Base-by-base conservation (phyloP, 2,888 invertebrate genomes). In the Bhutanitis thaidina region DNA sequence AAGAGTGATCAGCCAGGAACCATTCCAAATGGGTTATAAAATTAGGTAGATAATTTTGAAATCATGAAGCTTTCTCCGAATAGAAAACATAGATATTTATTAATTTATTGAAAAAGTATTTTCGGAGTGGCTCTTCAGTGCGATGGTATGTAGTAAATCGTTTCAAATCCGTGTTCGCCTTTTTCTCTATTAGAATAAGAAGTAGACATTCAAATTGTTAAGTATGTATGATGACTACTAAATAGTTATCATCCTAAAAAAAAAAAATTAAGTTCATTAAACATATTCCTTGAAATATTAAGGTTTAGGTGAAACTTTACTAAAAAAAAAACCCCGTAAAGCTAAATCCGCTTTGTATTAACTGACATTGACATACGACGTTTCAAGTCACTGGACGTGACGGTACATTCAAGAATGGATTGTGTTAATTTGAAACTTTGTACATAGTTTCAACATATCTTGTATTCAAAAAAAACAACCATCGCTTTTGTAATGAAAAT, bases 401-500 rank as follows among this genome's bases (percentile, higher is more conserved):
- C 29, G 41, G 46, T 46, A 41, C 51, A 50, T 54, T 55, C 47
- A 46, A 47, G 46, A 50, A 57, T 49, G 45, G 53, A 41, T 52
- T 54, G 49, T 49, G 56, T 55, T 52, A 52, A 55, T 56, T 47
- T 58, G 43, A 39, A 39, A 50, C 29, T 39, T 13, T 9, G 14
- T 32, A 38, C 32, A 29, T 13, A 10, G 20, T 41, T 34, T 40
- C 32, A 45, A 38, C 15, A 13, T 54, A 44, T 48, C 49, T 45
- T 48, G 38, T 29, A 35, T 56, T 56, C 57, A 60, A 63, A 54
- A 58, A 27, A 27, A 27, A 27, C 54, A 44, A 53, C 54, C 57
- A 60, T 63, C 53, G 51, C 43, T 59, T 62, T 59, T 65, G 59
- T 60, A 61, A 59, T 63, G 57, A 61, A 66, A 64, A 65, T 64